A percentile compares a stretch with the other conserved stretches of the same genome.
Evolutionary conservation across 2,888 invertebrate genomes (phyloP).

Genomic region (Agrochola macilenta): DNA sequence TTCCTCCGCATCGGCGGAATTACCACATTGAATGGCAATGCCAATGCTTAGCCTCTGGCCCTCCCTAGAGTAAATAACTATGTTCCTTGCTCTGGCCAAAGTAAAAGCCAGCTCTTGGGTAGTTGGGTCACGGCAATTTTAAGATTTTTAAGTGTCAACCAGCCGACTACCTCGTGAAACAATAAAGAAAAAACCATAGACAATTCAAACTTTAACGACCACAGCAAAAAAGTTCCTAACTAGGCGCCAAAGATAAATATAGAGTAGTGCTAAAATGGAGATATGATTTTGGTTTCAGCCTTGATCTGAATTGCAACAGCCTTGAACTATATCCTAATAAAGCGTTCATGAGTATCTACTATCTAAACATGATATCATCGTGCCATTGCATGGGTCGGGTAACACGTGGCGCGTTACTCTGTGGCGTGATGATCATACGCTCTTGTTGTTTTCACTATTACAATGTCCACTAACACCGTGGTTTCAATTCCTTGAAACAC

Average conservation of each 20-base stretch:
- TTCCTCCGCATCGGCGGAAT: too few species aligned
- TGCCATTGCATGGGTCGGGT: slow-evolving; percentile 43
- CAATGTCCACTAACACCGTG: slow-evolving; percentile 40
- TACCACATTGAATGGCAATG: too few species aligned
- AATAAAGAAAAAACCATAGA: neutral
- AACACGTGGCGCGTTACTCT: slow-evolving; percentile 52
- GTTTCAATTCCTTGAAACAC: slow-evolving; percentile 42
- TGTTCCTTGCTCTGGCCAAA: too few species aligned
- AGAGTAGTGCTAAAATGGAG: slow-evolving; percentile 24
- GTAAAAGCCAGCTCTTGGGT: too few species aligned
- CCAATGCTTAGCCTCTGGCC: too few species aligned
- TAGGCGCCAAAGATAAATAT: slow-evolving; percentile 14
- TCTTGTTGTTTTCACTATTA: slow-evolving; percentile 50
- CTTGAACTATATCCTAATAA: slow-evolving; percentile 65
- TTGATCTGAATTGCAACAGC: slow-evolving; percentile 61
- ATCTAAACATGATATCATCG: slow-evolving; percentile 61
- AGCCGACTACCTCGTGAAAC: neutral
- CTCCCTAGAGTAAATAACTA: too few species aligned
- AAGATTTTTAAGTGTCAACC: too few species aligned
- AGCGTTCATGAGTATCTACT: slow-evolving; percentile 39
- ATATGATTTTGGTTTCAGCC: slow-evolving; percentile 41
- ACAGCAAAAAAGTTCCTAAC: neutral
- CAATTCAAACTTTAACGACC: neutral
- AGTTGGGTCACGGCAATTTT: too few species aligned
- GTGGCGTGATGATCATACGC: slow-evolving; percentile 55